Evolutionary conservation across 2,113 vertebrate species (phyloP), one percentile per base, ranked within the genome.

Genomic region (Meles meles): DNA sequence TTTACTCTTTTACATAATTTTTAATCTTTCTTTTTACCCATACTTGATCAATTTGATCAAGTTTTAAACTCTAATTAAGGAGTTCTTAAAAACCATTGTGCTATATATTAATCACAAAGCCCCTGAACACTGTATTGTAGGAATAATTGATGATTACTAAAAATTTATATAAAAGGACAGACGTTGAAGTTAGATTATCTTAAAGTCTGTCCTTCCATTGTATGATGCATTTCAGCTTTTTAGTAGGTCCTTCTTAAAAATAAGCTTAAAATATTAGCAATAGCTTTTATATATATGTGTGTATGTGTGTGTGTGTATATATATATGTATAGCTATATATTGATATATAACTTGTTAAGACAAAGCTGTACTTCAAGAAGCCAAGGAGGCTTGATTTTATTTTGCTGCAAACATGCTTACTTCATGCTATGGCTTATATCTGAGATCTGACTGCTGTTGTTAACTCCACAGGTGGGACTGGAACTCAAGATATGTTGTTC

Each of bases 211-310:
- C 84, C 77, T 92, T 88, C 59, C 3, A 83, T 74, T 92, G 86
- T 77, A 55, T 89, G 90, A 93, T 84, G 34, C 86, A 86, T 90
- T 88, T 93, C 65, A 77, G 18, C 52, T 90, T n/a, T 88, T 89
- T 83, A 69, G 47, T n/a, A 80, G 72, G 1, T 7, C 80, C 39
- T 52, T 96, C 67, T 47, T 63, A 63, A 92, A 63, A 63, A 92
- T 61, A 88, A 96, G 21, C 17, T 77, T 52, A n/a, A 77, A 90
- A 61, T 90, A 12, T 80, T 87, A 91, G 44, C 25, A 89, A 0
- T 67, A 72, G 23, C n/a, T 18, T 65, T 88, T 42, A 87, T n/a
- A 52, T 15, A 17, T 52, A 11, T 47, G 11, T 47, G 2, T 47
- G 47, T 47, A 2, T 47, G 11, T 47, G 4, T 81, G 71, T 93